phyloP scores from a whole-genome alignment of 2,113 vertebrate species.

The Cynopterus brachyotis region DNA sequence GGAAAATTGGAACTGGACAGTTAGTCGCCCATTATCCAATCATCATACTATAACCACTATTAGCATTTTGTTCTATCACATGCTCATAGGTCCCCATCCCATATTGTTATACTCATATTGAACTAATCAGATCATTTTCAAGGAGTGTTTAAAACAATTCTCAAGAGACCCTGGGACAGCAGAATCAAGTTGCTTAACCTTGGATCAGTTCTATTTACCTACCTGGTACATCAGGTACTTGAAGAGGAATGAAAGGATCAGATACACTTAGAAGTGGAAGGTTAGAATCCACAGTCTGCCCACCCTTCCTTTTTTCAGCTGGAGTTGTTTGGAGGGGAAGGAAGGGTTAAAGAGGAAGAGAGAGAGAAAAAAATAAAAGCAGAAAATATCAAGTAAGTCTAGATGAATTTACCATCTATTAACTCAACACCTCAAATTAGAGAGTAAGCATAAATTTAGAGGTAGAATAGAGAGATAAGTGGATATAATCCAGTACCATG shows the following conservation, averaged over 20 bases:
- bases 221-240: conserved; percentile 91
- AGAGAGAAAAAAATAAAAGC: conserved; percentile 57
- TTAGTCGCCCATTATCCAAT: neutral
- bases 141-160: neutral
- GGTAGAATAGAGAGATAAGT: neutral
- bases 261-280: conserved; percentile 88
- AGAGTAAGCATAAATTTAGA: conserved; percentile 27
- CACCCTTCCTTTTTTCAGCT: conserved; percentile 89
- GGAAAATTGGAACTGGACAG: neutral
- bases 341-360: conserved; percentile 47
- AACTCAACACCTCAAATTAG: conserved; percentile 15
- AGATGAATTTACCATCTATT: conserved; percentile 19
- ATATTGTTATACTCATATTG: neutral
- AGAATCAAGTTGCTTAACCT: neutral
- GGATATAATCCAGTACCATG: neutral
- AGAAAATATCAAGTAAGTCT: conserved; percentile 65
- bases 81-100: neutral
- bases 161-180: neutral
- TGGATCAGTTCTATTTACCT: conserved; percentile 66
- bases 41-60: neutral
- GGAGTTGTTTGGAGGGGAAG: conserved; percentile 62
- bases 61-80: neutral
- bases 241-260: conserved; percentile 90
- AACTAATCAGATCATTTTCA: conserved; percentile 18
- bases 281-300: conserved; percentile 86